A percentile compares a stretch with the other conserved stretches of the same genome.
Evolutionary conservation across 2,888 invertebrate species (phyloP).

Genomic region (Achlya flavicornis): DNA sequence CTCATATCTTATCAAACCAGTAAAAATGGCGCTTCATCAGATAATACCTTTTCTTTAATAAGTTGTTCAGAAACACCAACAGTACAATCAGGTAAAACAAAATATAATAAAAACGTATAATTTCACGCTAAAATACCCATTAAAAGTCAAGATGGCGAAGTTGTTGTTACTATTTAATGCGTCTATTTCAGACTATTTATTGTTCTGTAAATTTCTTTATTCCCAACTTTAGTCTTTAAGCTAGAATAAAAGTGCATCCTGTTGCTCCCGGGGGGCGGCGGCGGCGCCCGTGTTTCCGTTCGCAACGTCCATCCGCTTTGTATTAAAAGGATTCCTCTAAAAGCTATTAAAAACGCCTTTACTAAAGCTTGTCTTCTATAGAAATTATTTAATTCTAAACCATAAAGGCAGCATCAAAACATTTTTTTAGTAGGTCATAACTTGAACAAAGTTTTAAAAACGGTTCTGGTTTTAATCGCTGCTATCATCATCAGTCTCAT

Average conservation of each 20-base stretch:
- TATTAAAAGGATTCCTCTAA: not conserved
- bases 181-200: not conserved
- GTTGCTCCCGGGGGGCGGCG: not conserved
- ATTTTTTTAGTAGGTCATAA: not conserved
- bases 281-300: not conserved
- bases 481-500: not conserved
- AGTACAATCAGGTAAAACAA: no score
- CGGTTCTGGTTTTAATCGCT: no score
- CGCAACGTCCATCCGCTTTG: constrained; percentile 1
- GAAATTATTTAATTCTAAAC: not conserved
- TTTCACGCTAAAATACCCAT: no score
- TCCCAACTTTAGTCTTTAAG: not conserved
- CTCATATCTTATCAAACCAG: no score
- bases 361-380: not conserved
- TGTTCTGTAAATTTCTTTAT: not conserved
- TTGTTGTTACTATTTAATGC: no score
- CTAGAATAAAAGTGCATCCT: not conserved
- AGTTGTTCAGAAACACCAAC: no score
- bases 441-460: no score
- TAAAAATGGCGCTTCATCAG: no score
- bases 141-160: no score
- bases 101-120: no score
- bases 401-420: not conserved
- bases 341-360: not conserved
- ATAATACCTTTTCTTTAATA: no score